Conservation (phyloP, 2,113 vertebrate genomes). For the Dendropsophus ebraccatus region DNA sequence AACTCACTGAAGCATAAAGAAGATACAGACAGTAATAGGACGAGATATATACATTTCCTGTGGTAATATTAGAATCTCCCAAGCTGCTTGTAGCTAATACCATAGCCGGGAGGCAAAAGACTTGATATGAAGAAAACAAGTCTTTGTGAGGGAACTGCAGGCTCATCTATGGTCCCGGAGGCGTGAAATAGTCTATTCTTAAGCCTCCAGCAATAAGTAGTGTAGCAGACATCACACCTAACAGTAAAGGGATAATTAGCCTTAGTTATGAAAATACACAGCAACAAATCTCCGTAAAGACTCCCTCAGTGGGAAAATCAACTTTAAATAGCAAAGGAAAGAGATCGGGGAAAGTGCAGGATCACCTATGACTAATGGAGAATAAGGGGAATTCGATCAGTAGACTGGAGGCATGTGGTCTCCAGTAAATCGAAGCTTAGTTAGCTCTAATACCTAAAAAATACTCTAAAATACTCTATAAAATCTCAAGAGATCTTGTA, state of each 20-base stretch:
- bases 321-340: conserved; percentile 64
- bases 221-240: conserved; percentile 63
- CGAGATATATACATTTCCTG: conserved; percentile 45
- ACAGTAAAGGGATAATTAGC: conserved; percentile 62
- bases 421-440: conserved; percentile 38
- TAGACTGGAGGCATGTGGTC: conserved; percentile 65
- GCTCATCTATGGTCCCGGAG: conserved; percentile 61
- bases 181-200: conserved; percentile 59
- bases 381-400: conserved; percentile 69
- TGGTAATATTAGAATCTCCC: conserved; percentile 61
- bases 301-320: conserved; percentile 67
- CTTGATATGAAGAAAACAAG: conserved; percentile 52
- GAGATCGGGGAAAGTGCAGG: conserved; percentile 64
- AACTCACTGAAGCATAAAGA: conserved; percentile 63
- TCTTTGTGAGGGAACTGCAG: conserved; percentile 29
- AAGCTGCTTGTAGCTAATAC: conserved; percentile 39
- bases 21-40: conserved; percentile 66
- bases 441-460: conserved; percentile 1
- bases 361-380: conserved; percentile 64
- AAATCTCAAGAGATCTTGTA: no score
- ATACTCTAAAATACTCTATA: not conserved
- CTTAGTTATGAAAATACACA: conserved; percentile 62
- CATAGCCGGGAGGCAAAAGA: conserved; percentile 60
- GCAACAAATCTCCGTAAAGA: conserved; percentile 62
- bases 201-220: conserved; percentile 53